Conservation (phyloP, 2,113 vertebrate genomes). For the Salvelinus fontinalis region DNA sequence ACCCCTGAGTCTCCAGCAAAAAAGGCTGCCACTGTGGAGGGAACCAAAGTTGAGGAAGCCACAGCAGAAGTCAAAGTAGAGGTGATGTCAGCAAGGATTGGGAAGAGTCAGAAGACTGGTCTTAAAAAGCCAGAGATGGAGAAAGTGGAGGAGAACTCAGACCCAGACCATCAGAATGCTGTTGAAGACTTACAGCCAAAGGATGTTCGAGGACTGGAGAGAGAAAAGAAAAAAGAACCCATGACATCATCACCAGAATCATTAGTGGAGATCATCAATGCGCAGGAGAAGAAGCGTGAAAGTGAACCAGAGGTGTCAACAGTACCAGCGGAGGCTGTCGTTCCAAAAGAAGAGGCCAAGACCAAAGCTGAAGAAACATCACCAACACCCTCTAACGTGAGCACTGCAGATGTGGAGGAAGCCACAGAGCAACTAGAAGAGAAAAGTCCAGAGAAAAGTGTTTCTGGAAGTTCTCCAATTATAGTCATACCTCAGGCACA, state of each 20-base stretch:
- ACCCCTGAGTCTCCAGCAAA: conserved; percentile 33
- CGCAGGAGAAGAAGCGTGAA: conserved; percentile 9
- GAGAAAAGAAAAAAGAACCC: neutral
- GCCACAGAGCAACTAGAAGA: conserved; percentile 27
- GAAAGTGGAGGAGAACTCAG: conserved; percentile 10
- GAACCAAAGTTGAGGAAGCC: neutral
- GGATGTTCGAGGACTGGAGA: conserved; percentile 14
- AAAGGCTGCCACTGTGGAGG: conserved; percentile 23
- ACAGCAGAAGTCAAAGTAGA: conserved; percentile 16
- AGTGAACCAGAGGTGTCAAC: conserved; percentile 10
- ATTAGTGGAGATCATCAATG: conserved; percentile 16
- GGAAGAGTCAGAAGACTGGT: conserved; percentile 2
- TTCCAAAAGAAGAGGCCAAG: neutral
- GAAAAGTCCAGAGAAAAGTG: conserved; percentile 14
- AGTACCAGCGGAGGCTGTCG: neutral
- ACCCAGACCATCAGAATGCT: neutral
- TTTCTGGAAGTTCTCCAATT: conserved; percentile 32
- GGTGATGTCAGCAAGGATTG: neutral
- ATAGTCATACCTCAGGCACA: conserved; percentile 70
- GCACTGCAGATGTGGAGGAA: conserved; percentile 23
- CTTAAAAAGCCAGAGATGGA: conserved; percentile 6
- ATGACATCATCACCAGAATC: conserved; percentile 6
- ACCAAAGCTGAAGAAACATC: neutral
- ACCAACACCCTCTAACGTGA: neutral
- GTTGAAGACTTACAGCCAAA: neutral